phyloP scores from a whole-genome alignment of 2,113 vertebrate genomes.

The Archocentrus centrarchus region DNA sequence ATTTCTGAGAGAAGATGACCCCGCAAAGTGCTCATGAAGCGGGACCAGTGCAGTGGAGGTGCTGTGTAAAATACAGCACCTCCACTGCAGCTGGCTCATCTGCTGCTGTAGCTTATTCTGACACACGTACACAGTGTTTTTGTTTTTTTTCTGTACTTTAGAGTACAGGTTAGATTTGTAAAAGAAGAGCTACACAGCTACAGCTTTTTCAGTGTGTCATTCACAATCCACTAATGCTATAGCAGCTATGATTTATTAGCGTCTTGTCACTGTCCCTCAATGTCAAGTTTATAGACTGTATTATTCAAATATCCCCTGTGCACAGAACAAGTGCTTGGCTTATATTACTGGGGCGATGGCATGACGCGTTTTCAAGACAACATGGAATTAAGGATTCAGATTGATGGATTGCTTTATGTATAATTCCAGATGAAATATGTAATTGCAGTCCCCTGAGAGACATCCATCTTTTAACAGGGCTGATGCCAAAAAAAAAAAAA shows the following conservation, averaged over 20 bases:
- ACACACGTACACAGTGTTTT: not conserved
- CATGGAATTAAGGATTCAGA: slow-evolving; percentile 9
- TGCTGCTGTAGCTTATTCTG: not conserved
- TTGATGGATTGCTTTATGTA: slow-evolving; percentile 46
- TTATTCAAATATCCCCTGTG: not conserved
- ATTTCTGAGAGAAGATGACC: slow-evolving; percentile 1
- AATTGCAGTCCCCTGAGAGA: slow-evolving; percentile 13
- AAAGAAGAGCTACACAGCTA: not conserved
- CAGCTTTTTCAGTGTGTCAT: not conserved
- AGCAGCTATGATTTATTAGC: not conserved
- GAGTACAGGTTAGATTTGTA: not conserved
- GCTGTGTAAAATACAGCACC: slow-evolving; percentile 47
- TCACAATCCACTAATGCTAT: not conserved
- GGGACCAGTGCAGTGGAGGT: too few relatives aligned
- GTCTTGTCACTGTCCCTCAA: not conserved
- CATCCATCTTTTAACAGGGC: slow-evolving; percentile 33
- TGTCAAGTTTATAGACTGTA: not conserved
- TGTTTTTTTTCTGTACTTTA: not conserved
- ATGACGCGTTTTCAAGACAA: slow-evolving; percentile 20
- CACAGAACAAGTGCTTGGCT: not conserved
- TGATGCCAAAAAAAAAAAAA: slow-evolving; percentile 14
- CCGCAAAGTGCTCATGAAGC: slow-evolving; percentile 3
- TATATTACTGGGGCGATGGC: not conserved
- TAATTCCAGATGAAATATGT: slow-evolving; percentile 23
- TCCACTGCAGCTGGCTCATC: not conserved